These are phyloP conservation scores for Paralvinella palmiformis DNA, from an alignment of 1,140 invertebrate genomes.

Conservation along the genomic window DNA sequence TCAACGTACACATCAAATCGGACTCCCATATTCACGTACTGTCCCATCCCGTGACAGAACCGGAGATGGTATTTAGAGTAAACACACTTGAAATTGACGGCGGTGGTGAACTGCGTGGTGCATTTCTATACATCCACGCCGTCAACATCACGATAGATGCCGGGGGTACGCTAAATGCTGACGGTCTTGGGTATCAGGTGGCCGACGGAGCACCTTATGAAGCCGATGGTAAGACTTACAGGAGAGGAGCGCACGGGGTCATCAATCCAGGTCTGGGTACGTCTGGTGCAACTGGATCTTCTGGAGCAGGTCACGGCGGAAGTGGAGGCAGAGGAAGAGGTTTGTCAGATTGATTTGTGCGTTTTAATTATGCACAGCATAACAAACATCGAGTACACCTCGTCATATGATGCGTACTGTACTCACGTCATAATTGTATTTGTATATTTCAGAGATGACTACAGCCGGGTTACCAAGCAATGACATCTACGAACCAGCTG, in stretches of 20 bases:
- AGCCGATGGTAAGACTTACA: constrained; percentile 4
- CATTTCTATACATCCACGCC: constrained; percentile 28
- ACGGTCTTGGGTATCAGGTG: constrained; percentile 31
- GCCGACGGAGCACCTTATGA: constrained; percentile 22
- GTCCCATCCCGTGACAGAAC: constrained; percentile 28
- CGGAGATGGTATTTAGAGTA: constrained; percentile 27
- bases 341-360: constrained; percentile 11
- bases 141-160: constrained; percentile 33
- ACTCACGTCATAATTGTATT: no score
- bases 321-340: constrained; percentile 32
- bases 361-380: no score
- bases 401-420: no score
- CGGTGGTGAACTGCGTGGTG: constrained; percentile 30
- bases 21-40: constrained; percentile 34
- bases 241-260: constrained; percentile 27
- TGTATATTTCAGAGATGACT: constrained; percentile 19
- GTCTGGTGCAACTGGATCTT: constrained; percentile 16
- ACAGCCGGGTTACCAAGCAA: constrained; percentile 28
- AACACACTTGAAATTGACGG: constrained; percentile 30
- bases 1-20: constrained; percentile 33
- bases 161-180: constrained; percentile 28
- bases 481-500: constrained; percentile 31
- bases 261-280: constrained; percentile 32
- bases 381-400: no score
- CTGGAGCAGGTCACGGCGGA: constrained; percentile 36